Base-by-base conservation (phyloP, 1,140 invertebrate genomes). In the Berghia stephanieae region DNA sequence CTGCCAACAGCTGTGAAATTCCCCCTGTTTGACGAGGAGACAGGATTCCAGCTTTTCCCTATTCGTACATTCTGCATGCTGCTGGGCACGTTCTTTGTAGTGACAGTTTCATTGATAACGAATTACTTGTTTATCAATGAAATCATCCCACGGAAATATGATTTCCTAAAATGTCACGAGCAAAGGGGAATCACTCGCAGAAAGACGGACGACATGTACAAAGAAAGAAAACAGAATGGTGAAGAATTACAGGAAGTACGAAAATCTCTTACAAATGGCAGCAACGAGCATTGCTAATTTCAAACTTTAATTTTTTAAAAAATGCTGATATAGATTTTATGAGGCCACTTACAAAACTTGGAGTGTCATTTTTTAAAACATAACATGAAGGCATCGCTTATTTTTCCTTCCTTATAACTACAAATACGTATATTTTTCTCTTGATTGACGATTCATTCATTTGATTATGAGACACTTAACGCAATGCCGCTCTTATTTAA, bases 1-100 rank as follows among this genome's bases (percentile, higher is more conserved):
- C 89, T 99, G 31, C 93, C 94, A 0, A 91, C 96, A 0, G 84
- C 95, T 13, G 94, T 98, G 55, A 92, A 94, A 82, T 98, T 93
- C 89, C 96, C 96, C 0, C 95, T 94, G 18, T 97, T 93, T 90
- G 93, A 96, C 82, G 92, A 91, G 10, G 92, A 91, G 44, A 91
- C 90, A 13, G 72, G 77, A 21, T 57, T 42, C 18, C 85, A 86
- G 70, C 38, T 82, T 0, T 87, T 87, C 63, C 86, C 86, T 8
- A 85, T 85, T 75, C 74, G 83, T 16, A 84, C 83, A n/a, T 83
- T 86, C 46, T 40, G 77, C n/a, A 84, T 86, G 82, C 31, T 83
- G 13, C 42, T 71, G 46, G 78, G 78, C 52, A 75, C 83, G 21
- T 13, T 79, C 2, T 34, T 42, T 44, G 83, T 83, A 13, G 76